Percentiles rank a stretch among this genome's conserved stretches.
phyloP scores from a whole-genome alignment of 1,140 invertebrate genomes.

The Telenomus remus region DNA sequence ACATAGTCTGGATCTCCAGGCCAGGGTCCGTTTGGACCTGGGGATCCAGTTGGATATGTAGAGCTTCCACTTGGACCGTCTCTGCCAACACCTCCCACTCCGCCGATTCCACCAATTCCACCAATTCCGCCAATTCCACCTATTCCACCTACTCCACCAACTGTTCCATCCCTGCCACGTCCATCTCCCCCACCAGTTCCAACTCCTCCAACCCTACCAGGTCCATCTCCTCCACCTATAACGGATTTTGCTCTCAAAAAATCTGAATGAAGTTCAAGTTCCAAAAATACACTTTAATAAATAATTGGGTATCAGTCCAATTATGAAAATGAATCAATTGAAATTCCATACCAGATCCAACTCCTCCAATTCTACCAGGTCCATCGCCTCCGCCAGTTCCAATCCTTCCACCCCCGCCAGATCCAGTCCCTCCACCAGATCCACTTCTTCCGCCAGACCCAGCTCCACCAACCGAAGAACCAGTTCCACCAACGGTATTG shows the following conservation, averaged over 20 bases:
- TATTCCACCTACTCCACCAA: slow-evolving; percentile 3
- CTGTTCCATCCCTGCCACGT: slow-evolving; percentile 29
- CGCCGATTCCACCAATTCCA: slow-evolving; percentile 34
- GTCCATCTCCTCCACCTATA: slow-evolving; percentile 39
- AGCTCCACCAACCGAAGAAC: too few relatives aligned
- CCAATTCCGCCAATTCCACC: slow-evolving; percentile 42
- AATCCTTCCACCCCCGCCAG: too few relatives aligned
- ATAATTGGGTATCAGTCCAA: too few relatives aligned
- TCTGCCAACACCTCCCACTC: slow-evolving; percentile 25
- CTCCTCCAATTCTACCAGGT: slow-evolving; percentile 33
- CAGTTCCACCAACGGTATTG: too few relatives aligned
- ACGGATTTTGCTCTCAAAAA: slow-evolving; percentile 38
- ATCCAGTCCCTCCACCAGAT: too few relatives aligned
- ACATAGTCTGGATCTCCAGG: slow-evolving; percentile 57
- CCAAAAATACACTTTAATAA: too few relatives aligned
- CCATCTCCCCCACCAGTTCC: slow-evolving; percentile 26
- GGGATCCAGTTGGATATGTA: slow-evolving; percentile 45
- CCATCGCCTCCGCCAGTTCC: slow-evolving; percentile 40
- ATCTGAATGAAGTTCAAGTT: too few relatives aligned
- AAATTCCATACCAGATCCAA: slow-evolving; percentile 20
- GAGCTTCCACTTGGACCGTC: slow-evolving; percentile 17
- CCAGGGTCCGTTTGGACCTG: slow-evolving; percentile 53
- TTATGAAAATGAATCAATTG: too few relatives aligned
- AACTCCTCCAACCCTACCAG: slow-evolving; percentile 29
- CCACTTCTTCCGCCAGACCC: too few relatives aligned